Conservation (phyloP, 2,113 vertebrate genomes). For the Todiramphus chloris region DNA sequence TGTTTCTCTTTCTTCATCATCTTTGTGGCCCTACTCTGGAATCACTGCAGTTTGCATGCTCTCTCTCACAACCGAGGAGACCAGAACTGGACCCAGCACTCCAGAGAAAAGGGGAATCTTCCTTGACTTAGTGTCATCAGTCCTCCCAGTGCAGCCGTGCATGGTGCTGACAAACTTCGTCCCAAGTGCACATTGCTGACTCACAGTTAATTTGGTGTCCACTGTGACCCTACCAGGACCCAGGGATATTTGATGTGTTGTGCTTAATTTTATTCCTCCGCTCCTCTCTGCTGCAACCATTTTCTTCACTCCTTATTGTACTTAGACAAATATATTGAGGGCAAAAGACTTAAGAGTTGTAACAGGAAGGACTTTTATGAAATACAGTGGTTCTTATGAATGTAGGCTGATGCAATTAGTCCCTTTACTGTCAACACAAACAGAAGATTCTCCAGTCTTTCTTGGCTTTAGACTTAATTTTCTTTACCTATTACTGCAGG, state of each 20-base stretch:
- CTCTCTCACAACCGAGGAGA: neutral
- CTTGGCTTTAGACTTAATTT: neutral
- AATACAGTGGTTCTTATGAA: neutral
- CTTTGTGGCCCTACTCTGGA: neutral
- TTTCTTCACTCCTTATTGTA: neutral
- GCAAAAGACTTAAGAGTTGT: neutral
- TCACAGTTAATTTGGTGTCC: neutral
- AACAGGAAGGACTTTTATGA: neutral
- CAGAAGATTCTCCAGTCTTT: neutral
- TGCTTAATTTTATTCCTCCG: conserved; percentile 19
- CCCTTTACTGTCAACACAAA: neutral
- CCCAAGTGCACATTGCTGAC: neutral
- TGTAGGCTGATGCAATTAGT: neutral
- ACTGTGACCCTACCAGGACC: neutral
- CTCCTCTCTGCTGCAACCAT: neutral
- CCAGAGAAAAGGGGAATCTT: neutral
- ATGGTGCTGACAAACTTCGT: neutral
- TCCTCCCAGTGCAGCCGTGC: neutral
- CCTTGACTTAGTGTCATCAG: neutral
- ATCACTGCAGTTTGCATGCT: neutral
- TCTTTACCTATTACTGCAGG: neutral
- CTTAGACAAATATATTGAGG: neutral
- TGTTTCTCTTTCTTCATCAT: neutral
- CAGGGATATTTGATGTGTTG: neutral
- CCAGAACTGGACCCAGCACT: neutral